Evolutionary conservation across 2,888 invertebrate genomes (phyloP), one percentile per base, ranked within the genome.

Genomic region (Chorisops tibialis): DNA sequence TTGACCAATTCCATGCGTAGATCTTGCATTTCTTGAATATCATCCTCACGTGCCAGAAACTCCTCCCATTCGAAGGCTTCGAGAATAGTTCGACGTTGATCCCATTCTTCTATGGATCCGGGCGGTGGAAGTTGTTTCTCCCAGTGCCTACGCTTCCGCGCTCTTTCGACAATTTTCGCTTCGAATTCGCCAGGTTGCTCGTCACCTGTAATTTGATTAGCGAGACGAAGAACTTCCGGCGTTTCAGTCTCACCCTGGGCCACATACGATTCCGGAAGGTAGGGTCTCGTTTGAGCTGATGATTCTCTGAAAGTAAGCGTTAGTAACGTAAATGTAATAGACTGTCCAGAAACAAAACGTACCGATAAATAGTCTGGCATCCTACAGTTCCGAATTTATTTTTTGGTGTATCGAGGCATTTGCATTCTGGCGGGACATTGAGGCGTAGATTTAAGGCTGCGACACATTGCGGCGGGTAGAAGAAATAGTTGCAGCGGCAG

Each of bases 1-100:
- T 72, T 68, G 0, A 79, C 73, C 1, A 76, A 69, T 62, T 87
- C 82, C 68, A 90, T 74, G 0, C 90, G 81, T 30, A 87, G 78
- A 68, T 85, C 82, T 73, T 89, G 87, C 14, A 88, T 83, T 65
- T 85, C 85, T 69, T 88, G 85, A 65, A 91, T 87, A 73, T 89
- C 87, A 83, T 87, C 83, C 73, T 93, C 92, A 64, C 93, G 82
- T 59, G 89, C 87, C 9, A 88, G 82, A 92, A 92, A 93, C 71
- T 92, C 87, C 68, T 91, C 87, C 63, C 86, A 83, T 75, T 93
- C 93, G 66, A 93, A 83, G n/a, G 89, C 88, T 51, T 84, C 84
- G 66, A 93, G 82, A 69, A 91, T 84, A n/a, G 79, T 79, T 12
- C 83, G 80, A 3, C 87, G 79, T 52, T 81, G 79, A 69, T 85